Evolutionary conservation across 2,797 vertebrate genomes (phyloP).

Genomic region (Alectoris magna): DNA sequence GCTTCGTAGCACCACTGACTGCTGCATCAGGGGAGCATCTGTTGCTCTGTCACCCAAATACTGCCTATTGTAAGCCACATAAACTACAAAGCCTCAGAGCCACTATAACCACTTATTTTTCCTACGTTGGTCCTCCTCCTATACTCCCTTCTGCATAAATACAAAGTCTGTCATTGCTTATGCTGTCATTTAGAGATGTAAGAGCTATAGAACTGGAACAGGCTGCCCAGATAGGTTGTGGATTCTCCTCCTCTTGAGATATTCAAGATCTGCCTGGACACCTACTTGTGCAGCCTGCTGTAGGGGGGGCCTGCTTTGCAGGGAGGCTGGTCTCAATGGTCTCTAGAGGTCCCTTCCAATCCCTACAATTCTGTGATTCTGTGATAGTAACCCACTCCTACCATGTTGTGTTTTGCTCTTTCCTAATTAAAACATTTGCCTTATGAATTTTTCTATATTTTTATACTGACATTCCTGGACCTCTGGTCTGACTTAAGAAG

Average conservation of each 20-base stretch:
- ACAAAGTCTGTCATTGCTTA: not conserved
- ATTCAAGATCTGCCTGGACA: too few relatives aligned
- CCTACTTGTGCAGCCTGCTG: too few relatives aligned
- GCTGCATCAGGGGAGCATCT: not conserved
- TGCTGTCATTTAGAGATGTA: not conserved
- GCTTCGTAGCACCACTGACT: not conserved
- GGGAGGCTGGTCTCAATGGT: too few relatives aligned
- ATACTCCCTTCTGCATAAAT: not conserved
- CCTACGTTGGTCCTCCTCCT: not conserved
- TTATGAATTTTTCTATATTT: not conserved
- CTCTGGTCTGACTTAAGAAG: not conserved
- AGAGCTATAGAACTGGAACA: too few relatives aligned
- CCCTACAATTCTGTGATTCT: too few relatives aligned
- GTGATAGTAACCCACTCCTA: not conserved
- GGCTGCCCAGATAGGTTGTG: too few relatives aligned
- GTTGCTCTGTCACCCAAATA: not conserved
- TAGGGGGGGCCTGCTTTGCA: too few relatives aligned
- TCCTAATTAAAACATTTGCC: not conserved
- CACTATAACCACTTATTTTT: not conserved
- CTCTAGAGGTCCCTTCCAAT: too few relatives aligned
- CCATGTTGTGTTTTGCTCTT: not conserved
- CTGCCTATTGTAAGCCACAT: not conserved
- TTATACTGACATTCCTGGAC: not conserved
- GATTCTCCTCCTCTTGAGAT: too few relatives aligned
- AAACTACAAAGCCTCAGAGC: not conserved